phyloP scores from a whole-genome alignment of 2,888 invertebrate genomes.

The Trilocha varians region DNA sequence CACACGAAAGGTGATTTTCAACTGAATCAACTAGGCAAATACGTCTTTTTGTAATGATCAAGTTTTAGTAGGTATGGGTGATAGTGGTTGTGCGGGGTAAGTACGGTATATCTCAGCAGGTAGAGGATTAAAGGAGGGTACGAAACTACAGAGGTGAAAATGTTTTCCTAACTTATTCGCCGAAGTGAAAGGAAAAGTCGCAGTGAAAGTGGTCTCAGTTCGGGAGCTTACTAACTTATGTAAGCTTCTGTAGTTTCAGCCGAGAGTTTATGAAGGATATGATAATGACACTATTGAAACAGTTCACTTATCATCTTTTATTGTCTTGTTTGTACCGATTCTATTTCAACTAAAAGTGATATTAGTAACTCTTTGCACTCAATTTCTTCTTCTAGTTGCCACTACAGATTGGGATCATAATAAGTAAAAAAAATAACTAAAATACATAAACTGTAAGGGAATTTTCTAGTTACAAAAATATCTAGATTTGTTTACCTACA shows the following conservation, averaged over 20 bases:
- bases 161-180: conserved; percentile 68
- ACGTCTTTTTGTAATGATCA: conserved; percentile 11
- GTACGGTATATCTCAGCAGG: conserved; percentile 69
- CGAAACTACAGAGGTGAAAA: conserved; percentile 58
- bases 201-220: conserved; percentile 56
- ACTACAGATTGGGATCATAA: too few relatives aligned
- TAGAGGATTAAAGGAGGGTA: conserved; percentile 66
- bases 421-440: too few relatives aligned
- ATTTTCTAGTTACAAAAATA: too few relatives aligned
- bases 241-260: conserved; percentile 15
- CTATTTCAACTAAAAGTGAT: too few relatives aligned
- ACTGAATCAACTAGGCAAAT: conserved; percentile 9
- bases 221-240: conserved; percentile 13
- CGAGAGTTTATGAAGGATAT: conserved; percentile 7
- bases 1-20: conserved; percentile 5
- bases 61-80: conserved; percentile 58
- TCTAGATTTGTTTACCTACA: too few relatives aligned
- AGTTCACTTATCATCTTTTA: too few relatives aligned
- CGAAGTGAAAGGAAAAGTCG: conserved; percentile 64
- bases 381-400: too few relatives aligned
- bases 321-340: conserved; percentile 1
- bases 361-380: too few relatives aligned
- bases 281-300: too few relatives aligned
- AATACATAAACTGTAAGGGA: too few relatives aligned
- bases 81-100: conserved; percentile 67